A percentile compares a stretch with the other conserved stretches of the same genome.
Evolutionary conservation across 2,888 invertebrate genomes (phyloP).

Genomic region (Melieria crassipennis): DNA sequence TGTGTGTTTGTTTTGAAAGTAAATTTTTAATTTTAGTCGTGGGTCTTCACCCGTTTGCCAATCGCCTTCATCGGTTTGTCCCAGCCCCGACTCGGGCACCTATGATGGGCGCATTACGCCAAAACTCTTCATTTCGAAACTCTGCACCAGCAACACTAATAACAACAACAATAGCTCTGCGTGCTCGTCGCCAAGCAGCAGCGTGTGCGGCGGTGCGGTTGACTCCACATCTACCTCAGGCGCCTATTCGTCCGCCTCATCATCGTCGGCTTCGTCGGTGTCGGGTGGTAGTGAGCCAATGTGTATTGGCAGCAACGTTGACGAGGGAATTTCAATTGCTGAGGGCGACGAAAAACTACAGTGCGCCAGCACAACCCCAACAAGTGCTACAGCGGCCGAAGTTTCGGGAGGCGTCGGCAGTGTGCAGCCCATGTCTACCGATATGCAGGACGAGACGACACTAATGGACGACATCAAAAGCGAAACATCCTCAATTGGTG

Average conservation of each 20-base stretch:
- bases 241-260: conserved; percentile 45
- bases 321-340: conserved; percentile 58
- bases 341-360: conserved; percentile 52
- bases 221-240: conserved; percentile 38
- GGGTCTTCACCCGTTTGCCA: conserved; percentile 65
- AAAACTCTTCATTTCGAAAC: conserved; percentile 63
- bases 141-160: conserved; percentile 60
- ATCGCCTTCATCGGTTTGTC: conserved; percentile 65
- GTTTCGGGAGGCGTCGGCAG: background rate
- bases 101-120: conserved; percentile 66
- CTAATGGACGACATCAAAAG: conserved; percentile 63
- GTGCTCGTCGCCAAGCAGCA: conserved; percentile 60
- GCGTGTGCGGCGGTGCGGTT: conserved; percentile 38
- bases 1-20: background rate
- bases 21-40: conserved; percentile 50
- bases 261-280: conserved; percentile 43
- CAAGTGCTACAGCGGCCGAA: background rate
- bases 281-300: conserved; percentile 58
- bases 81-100: conserved; percentile 65
- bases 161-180: conserved; percentile 54
- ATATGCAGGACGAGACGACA: conserved; percentile 58
- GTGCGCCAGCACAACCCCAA: conserved; percentile 47
- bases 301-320: conserved; percentile 50
- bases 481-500: conserved; percentile 60
- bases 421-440: conserved; percentile 46